phyloP scores from a whole-genome alignment of 2,113 vertebrate species.

The Malurus elegans region DNA sequence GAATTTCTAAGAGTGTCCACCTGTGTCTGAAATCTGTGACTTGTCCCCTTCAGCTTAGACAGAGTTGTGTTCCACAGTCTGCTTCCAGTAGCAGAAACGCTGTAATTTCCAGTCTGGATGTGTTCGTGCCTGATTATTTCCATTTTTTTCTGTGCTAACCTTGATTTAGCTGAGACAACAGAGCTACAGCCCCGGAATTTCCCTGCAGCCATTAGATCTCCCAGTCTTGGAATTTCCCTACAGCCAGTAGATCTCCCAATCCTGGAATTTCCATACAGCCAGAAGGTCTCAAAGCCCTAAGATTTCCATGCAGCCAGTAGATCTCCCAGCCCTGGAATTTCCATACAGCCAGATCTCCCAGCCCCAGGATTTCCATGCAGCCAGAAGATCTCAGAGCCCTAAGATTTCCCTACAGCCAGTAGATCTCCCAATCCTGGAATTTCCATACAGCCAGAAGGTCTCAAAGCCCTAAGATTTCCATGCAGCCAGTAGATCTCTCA shows the following conservation, averaged over 20 bases:
- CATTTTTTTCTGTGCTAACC: background rate
- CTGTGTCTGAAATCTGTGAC: background rate
- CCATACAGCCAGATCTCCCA: background rate
- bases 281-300: background rate
- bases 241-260: background rate
- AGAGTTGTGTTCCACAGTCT: background rate
- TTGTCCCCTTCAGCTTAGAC: background rate
- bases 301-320: background rate
- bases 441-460: background rate
- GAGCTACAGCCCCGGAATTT: background rate
- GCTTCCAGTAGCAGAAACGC: background rate
- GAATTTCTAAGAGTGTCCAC: rapidly evolving
- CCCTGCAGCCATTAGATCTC: background rate
- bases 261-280: background rate
- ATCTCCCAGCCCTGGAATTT: background rate
- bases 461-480: background rate
- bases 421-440: background rate
- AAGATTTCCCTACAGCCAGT: rapidly evolving
- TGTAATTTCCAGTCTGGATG: background rate
- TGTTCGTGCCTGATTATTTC: background rate
- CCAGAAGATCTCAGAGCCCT: background rate
- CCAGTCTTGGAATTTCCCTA: rapidly evolving
- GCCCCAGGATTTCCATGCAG: background rate
- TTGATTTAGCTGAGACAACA: background rate
- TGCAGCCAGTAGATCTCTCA: background rate